Evolutionary conservation across 2,113 vertebrate species (phyloP).

Genomic region (Patagioenas fasciata): DNA sequence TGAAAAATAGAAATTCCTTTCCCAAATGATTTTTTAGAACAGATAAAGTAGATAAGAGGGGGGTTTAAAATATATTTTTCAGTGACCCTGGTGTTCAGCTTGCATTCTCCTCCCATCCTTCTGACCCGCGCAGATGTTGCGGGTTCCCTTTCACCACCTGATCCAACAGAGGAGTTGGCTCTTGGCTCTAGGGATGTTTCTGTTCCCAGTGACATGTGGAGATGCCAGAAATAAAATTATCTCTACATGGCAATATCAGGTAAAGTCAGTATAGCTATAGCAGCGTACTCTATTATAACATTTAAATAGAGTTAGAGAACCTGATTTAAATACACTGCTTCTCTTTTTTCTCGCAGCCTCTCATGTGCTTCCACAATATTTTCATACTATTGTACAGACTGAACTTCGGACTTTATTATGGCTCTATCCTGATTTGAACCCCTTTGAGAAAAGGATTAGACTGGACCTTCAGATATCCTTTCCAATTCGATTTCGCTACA

Average conservation of each 20-base stretch:
- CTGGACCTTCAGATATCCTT: neutral
- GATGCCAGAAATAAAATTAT: constrained; percentile 22
- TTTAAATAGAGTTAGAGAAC: neutral
- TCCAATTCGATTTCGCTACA: neutral
- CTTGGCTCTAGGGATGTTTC: neutral
- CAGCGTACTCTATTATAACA: neutral
- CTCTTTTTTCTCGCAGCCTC: neutral
- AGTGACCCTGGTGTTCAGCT: neutral
- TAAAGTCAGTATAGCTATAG: neutral
- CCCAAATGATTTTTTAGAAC: neutral
- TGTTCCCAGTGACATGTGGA: constrained; percentile 13
- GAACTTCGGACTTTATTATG: neutral
- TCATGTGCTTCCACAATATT: neutral
- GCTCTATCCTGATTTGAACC: neutral
- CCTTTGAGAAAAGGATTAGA: neutral
- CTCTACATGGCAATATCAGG: neutral
- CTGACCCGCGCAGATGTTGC: constrained; percentile 31
- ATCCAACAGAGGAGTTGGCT: neutral
- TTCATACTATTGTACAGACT: neutral
- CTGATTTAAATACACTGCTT: neutral
- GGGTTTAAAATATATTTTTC: neutral
- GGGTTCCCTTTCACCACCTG: neutral
- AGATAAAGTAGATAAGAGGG: neutral
- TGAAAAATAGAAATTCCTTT: neutral
- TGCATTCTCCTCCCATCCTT: neutral